These are phyloP conservation scores for Eupithecia inturbata DNA, from an alignment of 2,888 invertebrate species.

Conservation along the genomic window DNA sequence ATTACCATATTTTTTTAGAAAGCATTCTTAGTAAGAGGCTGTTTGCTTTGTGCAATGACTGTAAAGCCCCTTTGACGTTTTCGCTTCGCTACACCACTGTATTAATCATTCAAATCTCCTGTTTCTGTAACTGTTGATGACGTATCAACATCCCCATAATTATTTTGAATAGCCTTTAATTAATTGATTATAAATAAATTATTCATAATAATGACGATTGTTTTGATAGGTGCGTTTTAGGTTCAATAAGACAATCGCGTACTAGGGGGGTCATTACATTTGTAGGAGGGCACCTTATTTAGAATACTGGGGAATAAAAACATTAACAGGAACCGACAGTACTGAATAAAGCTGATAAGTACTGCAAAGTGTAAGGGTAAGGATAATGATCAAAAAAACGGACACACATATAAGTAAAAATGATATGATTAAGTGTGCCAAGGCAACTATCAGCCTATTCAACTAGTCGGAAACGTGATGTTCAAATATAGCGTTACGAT, in stretches of 20 bases:
- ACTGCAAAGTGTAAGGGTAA: slow-evolving; percentile 4
- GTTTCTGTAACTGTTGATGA: slow-evolving; percentile 1
- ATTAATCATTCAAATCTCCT: slow-evolving; percentile 1
- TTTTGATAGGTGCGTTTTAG: neutral
- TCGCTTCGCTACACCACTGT: slow-evolving; percentile 10
- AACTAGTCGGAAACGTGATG: slow-evolving; percentile 74
- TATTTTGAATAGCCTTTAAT: neutral
- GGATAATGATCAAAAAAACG: slow-evolving; percentile 20
- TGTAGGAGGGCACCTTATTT: neutral
- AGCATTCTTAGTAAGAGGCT: slow-evolving; percentile 18
- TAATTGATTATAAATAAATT: neutral
- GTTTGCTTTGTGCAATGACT: slow-evolving; percentile 20
- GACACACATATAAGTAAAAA: slow-evolving; percentile 58
- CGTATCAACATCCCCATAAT: neutral
- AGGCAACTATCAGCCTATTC: slow-evolving; percentile 67
- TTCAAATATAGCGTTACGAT: slow-evolving; percentile 69
- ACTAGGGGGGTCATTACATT: neutral
- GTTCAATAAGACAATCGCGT: neutral
- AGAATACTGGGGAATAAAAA: too few relatives aligned
- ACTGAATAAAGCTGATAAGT: neutral
- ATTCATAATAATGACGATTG: neutral
- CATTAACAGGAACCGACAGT: neutral
- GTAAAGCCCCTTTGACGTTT: slow-evolving; percentile 19
- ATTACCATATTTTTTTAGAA: slow-evolving; percentile 32
- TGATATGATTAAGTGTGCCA: slow-evolving; percentile 75